Conservation (phyloP, 1,140 invertebrate genomes). For the Paralvinella palmiformis region DNA sequence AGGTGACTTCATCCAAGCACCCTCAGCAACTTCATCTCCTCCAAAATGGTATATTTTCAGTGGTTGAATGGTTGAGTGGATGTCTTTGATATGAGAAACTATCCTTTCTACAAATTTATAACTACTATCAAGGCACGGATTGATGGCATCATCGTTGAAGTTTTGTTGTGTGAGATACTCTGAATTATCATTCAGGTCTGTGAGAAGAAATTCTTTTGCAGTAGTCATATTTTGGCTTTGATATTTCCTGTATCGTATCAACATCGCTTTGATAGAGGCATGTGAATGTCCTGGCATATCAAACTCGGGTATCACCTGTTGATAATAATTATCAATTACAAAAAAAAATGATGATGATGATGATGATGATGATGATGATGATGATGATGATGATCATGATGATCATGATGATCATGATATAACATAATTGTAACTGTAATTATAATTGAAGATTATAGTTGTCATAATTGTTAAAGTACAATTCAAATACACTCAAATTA, state of each 20-base stretch:
- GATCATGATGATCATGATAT: no score
- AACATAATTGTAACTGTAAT: no score
- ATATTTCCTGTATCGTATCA: conserved; percentile 7
- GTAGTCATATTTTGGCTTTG: background rate
- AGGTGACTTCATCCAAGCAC: conserved; percentile 33
- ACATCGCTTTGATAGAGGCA: conserved; percentile 33
- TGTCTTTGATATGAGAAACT: conserved; percentile 14
- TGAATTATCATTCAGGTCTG: conserved; percentile 35
- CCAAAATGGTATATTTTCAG: conserved; percentile 39
- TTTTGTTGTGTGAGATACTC: conserved; percentile 36
- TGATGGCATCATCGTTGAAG: conserved; percentile 41
- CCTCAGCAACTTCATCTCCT: conserved; percentile 35
- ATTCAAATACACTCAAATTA: no score
- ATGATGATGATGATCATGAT: no score
- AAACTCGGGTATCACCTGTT: conserved; percentile 42
- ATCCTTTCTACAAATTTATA: conserved; percentile 39
- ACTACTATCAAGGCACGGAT: conserved; percentile 40
- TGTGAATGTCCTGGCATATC: conserved; percentile 41
- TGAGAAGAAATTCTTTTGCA: conserved; percentile 16
- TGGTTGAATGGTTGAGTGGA: conserved; percentile 26
- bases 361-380: no score
- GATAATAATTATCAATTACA: background rate
- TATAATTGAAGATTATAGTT: no score
- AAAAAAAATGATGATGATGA: no score
- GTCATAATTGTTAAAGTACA: no score